These are phyloP conservation scores for Pantherophis guttatus DNA, from an alignment of 2,113 vertebrate species.

Conservation along the genomic window DNA sequence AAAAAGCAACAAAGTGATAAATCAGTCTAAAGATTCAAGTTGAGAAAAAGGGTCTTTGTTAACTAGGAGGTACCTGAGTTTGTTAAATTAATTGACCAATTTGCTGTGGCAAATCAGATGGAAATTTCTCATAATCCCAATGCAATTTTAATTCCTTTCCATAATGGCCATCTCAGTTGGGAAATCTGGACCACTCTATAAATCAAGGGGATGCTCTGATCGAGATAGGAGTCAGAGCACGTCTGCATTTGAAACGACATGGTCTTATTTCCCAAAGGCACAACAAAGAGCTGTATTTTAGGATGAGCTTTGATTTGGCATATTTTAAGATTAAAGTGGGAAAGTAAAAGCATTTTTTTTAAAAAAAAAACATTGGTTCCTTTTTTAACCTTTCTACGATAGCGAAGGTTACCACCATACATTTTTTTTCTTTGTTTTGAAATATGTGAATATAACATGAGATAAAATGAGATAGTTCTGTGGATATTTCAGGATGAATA, in stretches of 20 bases:
- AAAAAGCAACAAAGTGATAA: too few relatives aligned
- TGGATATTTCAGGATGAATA: neutral
- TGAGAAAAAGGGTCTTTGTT: neutral
- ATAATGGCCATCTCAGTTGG: neutral
- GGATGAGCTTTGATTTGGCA: neutral
- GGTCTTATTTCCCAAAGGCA: neutral
- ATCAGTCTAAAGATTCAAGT: neutral
- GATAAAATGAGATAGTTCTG: neutral
- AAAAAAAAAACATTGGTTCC: neutral
- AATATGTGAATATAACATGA: neutral
- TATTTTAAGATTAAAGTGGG: neutral
- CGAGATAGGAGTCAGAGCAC: neutral
- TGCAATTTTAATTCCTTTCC: neutral
- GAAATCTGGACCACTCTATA: neutral
- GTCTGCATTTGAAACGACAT: neutral
- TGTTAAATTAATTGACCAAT: neutral
- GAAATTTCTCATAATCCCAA: neutral
- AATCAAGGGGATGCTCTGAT: neutral
- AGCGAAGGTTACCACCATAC: neutral
- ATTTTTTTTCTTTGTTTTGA: neutral
- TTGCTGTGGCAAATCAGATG: neutral
- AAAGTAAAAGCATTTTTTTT: neutral
- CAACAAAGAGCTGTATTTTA: neutral
- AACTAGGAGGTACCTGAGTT: neutral
- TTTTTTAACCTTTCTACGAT: neutral